These are phyloP conservation scores for Drosophila melanica DNA, from an alignment of 1,140 invertebrate genomes.

Conservation along the genomic window DNA sequence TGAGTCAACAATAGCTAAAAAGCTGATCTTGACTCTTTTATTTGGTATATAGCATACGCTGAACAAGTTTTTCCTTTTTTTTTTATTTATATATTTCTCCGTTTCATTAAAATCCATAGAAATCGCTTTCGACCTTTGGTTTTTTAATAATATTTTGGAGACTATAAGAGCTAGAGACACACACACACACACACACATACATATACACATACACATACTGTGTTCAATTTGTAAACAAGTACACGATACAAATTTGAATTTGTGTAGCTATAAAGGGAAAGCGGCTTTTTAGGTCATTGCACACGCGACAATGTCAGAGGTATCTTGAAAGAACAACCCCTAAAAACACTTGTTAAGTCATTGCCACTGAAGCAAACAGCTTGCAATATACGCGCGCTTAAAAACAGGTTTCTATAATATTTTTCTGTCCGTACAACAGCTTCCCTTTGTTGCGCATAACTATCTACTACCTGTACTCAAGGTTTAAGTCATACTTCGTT, in stretches of 20 bases:
- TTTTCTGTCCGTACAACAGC: constrained; percentile 59
- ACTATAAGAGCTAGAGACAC: no score
- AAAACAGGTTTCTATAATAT: constrained; percentile 56
- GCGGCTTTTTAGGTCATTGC: constrained; percentile 68
- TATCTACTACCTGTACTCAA: constrained; percentile 22
- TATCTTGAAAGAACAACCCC: constrained; percentile 65
- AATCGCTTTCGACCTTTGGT: no score
- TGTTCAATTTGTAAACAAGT: constrained; percentile 13
- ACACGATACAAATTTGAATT: constrained; percentile 42
- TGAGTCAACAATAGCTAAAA: no score
- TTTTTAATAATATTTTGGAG: no score
- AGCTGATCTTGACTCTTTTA: no score
- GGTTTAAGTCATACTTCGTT: constrained; percentile 43
- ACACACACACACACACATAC: no score
- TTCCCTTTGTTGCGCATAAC: constrained; percentile 43
- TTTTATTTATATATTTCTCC: no score
- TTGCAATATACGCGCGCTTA: constrained; percentile 37
- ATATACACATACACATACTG: no score
- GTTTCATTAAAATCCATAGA: no score
- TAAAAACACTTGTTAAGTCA: constrained; percentile 45
- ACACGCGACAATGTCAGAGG: constrained; percentile 55
- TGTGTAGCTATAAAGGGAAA: constrained; percentile 44
- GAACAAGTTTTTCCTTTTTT: no score
- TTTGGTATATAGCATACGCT: no score
- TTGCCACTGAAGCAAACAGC: constrained; percentile 41